Conservation (phyloP, 2,888 invertebrate species). For the Germaria angustata region DNA sequence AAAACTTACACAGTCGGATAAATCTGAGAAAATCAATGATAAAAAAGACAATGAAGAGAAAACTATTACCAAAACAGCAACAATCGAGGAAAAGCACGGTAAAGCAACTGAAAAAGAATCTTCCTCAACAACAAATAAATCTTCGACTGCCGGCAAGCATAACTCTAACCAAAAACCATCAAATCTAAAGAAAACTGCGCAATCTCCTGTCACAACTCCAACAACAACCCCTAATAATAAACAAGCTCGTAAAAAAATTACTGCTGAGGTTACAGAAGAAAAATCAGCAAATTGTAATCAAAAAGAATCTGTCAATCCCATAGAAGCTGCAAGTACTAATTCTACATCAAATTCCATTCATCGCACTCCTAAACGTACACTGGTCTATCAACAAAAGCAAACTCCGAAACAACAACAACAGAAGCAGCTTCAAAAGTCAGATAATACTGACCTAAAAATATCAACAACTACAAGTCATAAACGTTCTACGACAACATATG, state of each 20-base stretch:
- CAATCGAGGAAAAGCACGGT: slow-evolving; percentile 61
- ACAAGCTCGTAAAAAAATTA: slow-evolving; percentile 61
- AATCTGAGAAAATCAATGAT: slow-evolving; percentile 60
- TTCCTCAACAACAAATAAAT: slow-evolving; percentile 69
- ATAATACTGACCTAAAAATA: slow-evolving; percentile 76
- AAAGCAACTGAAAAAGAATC: slow-evolving; percentile 66
- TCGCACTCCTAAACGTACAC: slow-evolving; percentile 77
- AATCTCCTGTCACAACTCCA: slow-evolving; percentile 57
- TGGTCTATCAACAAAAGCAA: slow-evolving; percentile 82
- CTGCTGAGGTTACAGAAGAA: slow-evolving; percentile 60
- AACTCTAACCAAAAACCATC: slow-evolving; percentile 39
- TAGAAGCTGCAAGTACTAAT: slow-evolving; percentile 56
- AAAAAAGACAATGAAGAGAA: slow-evolving; percentile 68
- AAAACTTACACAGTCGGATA: slow-evolving; percentile 60
- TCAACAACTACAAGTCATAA: slow-evolving; percentile 76
- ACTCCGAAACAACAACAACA: slow-evolving; percentile 62
- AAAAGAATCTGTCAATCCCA: slow-evolving; percentile 67
- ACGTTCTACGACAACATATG: slow-evolving; percentile 69
- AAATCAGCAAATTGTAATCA: slow-evolving; percentile 55
- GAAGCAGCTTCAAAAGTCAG: slow-evolving; percentile 32
- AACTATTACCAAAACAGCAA: slow-evolving; percentile 13
- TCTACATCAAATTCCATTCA: slow-evolving; percentile 64
- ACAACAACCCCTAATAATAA: slow-evolving; percentile 50
- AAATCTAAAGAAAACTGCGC: slow-evolving; percentile 48
- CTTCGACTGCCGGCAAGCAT: slow-evolving; percentile 55